Evolutionary conservation across 2,797 vertebrate genomes (phyloP), one percentile per base, ranked within the genome.

Genomic region (Sorex maritimensis): DNA sequence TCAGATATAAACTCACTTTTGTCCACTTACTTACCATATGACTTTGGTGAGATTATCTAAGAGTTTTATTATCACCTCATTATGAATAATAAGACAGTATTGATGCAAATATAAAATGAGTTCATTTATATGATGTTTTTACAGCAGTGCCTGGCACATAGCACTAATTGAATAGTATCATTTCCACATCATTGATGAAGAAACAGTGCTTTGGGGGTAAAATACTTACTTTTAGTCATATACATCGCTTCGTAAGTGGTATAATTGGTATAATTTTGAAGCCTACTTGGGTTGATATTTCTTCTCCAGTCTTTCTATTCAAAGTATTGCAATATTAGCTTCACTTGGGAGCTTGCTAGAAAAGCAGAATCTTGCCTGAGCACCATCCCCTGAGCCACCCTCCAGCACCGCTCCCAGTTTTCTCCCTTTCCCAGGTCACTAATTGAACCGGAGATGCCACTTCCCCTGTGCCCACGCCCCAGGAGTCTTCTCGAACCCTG

Each of bases 21-120:
- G 65, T 26, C 44, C 44, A 73, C 34, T 61, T 63, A 63, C 26
- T 79, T 71, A 38, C 44, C 72, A 69, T 8, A 9, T 74, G 73
- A 3, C 24, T 75, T 86, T 79, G 77, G n/a, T 69, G 24, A 38
- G 67, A 5, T 81, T 73, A 55, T 93, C 68, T 80, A 91, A 88
- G 24, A 2, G 67, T 46, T 85, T 68, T 68, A n/a, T 30, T 65
- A 79, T 69, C 55, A 78, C n/a, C 11, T 92, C 34, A 79, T 77
- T 55, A 26, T 74, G 63, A 63, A 81, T 14, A 88, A n/a, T 81
- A 81, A 81, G 81, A 63, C 44, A 44, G 38, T 41, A 52, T 61
- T 44, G 44, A 61, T 63, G 10, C 46, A 88, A 85, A 84, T 46
- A 46, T 65, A 46, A 88, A 58, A 49, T 88, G 30, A 77, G 5